Percentiles rank a stretch among this genome's conserved stretches.
Conservation (phyloP, 2,888 invertebrate genomes). For the Meganola albula region DNA sequence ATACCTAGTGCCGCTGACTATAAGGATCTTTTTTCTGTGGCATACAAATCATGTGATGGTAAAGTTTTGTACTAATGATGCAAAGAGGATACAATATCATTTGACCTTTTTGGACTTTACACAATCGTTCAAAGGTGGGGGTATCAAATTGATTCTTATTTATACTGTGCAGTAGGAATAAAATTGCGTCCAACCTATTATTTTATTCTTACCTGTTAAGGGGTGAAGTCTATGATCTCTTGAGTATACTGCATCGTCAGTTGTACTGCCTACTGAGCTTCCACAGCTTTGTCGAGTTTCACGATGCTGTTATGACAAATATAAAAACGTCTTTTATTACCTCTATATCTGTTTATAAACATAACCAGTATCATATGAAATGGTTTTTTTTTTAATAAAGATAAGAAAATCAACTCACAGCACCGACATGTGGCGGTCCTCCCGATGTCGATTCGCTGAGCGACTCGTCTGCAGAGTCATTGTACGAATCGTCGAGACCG, state of each 20-base stretch:
- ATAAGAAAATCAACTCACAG: slow-evolving; percentile 44
- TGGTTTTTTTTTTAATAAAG: background rate
- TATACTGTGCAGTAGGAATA: too few relatives aligned
- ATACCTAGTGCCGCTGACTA: too few relatives aligned
- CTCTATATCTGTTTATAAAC: background rate
- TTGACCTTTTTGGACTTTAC: too few relatives aligned
- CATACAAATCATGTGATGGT: too few relatives aligned
- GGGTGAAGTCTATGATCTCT: slow-evolving; percentile 60
- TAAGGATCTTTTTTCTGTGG: too few relatives aligned
- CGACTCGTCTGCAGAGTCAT: slow-evolving; percentile 75
- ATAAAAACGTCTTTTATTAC: background rate
- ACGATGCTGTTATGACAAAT: slow-evolving; percentile 36
- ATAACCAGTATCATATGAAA: background rate
- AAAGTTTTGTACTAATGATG: too few relatives aligned
- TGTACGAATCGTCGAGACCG: slow-evolving; percentile 86
- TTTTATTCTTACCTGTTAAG: slow-evolving; percentile 53
- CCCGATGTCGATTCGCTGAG: slow-evolving; percentile 77
- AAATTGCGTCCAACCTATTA: too few relatives aligned
- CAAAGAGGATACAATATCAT: too few relatives aligned
- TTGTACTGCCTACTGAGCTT: slow-evolving; percentile 64
- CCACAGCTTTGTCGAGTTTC: slow-evolving; percentile 68
- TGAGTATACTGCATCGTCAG: slow-evolving; percentile 63
- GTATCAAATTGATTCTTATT: too few relatives aligned
- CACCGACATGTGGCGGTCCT: slow-evolving; percentile 60
- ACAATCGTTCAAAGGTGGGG: too few relatives aligned